These are phyloP conservation scores for Fabriciana adippe DNA, from an alignment of 2,888 invertebrate genomes.

Conservation along the genomic window DNA sequence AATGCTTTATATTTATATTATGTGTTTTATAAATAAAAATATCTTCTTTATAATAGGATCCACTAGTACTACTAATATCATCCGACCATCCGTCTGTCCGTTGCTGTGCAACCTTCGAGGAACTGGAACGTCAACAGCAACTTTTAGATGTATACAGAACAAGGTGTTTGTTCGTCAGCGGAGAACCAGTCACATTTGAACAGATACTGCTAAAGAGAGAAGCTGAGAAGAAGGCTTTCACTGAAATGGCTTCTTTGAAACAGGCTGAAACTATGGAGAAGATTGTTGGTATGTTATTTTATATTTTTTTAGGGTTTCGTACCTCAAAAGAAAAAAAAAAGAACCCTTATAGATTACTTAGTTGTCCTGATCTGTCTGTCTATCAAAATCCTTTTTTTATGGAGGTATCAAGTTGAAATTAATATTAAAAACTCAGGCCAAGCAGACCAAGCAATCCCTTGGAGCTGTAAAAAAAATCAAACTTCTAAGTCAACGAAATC, in stretches of 20 bases:
- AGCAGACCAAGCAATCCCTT: too few species aligned
- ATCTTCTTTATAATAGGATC: constrained; percentile 64
- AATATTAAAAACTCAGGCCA: too few species aligned
- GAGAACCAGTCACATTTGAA: constrained; percentile 74
- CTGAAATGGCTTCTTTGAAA: constrained; percentile 77
- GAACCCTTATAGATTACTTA: background rate
- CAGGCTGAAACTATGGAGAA: constrained; percentile 79
- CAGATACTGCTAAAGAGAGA: constrained; percentile 74
- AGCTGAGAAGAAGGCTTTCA: constrained; percentile 73
- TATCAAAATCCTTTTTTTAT: background rate
- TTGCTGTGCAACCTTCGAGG: constrained; percentile 78
- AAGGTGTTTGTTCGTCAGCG: constrained; percentile 77
- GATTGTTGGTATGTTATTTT: constrained; percentile 36
- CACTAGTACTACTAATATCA: constrained; percentile 76
- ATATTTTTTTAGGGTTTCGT: too few species aligned
- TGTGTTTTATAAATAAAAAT: too few species aligned
- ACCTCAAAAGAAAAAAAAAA: too few species aligned
- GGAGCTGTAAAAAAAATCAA: too few species aligned
- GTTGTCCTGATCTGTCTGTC: background rate
- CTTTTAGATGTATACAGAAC: constrained; percentile 77
- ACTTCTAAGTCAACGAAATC: too few species aligned
- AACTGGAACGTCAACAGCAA: constrained; percentile 74
- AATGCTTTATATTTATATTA: too few species aligned
- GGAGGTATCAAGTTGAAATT: background rate
- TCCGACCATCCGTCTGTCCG: constrained; percentile 79